A percentile compares a stretch with the other conserved stretches of the same genome.
Evolutionary conservation across 1,140 invertebrate genomes (phyloP).

Genomic region (Drosophila melanica): DNA sequence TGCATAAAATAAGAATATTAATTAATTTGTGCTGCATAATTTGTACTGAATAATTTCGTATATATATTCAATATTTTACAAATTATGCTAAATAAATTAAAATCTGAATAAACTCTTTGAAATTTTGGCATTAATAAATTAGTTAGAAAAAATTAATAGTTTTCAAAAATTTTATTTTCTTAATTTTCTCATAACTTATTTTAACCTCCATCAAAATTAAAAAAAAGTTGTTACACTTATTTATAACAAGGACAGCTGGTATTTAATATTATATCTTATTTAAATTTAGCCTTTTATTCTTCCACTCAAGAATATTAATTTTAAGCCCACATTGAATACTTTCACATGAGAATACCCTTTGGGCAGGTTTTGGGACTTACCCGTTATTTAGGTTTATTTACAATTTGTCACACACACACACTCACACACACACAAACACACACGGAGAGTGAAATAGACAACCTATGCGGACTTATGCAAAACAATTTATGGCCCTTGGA

Average conservation of each 20-base stretch:
- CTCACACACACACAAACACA: not conserved
- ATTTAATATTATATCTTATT: not conserved
- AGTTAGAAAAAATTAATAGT: too few species aligned
- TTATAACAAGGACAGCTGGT: too few species aligned
- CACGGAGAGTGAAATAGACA: not conserved
- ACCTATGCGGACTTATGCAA: constrained; percentile 29
- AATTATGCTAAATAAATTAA: too few species aligned
- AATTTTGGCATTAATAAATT: too few species aligned
- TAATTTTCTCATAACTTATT: too few species aligned
- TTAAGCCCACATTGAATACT: constrained; percentile 4
- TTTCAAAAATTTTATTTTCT: too few species aligned
- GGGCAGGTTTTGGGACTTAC: constrained; percentile 25
- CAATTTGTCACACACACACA: constrained; percentile 1
- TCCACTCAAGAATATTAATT: not conserved
- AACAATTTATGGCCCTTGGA: constrained; percentile 48
- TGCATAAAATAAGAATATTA: not conserved
- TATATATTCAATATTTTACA: too few species aligned
- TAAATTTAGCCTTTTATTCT: not conserved
- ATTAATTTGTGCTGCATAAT: not conserved
- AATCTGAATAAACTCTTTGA: too few species aligned
- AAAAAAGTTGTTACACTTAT: too few species aligned
- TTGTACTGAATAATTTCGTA: not conserved
- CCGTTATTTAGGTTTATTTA: constrained; percentile 13
- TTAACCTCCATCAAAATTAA: too few species aligned
- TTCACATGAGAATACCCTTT: not conserved